These are phyloP conservation scores for Neoarius graeffei DNA, from an alignment of 2,113 vertebrate genomes.

Conservation along the genomic window DNA sequence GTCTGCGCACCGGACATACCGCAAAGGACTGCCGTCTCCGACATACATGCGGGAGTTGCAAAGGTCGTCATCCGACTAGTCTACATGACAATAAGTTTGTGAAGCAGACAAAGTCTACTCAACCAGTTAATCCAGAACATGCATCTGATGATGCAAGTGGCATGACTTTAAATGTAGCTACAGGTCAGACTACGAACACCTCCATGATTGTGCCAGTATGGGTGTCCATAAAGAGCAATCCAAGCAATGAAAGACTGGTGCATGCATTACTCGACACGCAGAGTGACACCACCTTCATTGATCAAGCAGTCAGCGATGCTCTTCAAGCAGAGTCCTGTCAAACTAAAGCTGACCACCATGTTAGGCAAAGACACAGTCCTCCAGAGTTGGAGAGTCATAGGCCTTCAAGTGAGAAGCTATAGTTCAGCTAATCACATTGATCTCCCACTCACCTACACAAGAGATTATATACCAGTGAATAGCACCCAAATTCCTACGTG, in stretches of 20 bases:
- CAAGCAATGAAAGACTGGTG: not conserved
- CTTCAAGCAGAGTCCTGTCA: not conserved
- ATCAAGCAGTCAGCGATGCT: not conserved
- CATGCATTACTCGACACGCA: conserved; percentile 39
- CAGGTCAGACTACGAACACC: not conserved
- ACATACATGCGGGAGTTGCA: no score
- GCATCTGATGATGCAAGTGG: no score
- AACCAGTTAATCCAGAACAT: no score
- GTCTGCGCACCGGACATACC: no score
- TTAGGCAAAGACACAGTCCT: not conserved
- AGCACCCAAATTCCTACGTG: conserved; percentile 11
- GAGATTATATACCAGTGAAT: conserved; percentile 17
- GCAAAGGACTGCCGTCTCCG: no score
- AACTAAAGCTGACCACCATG: not conserved
- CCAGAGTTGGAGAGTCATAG: conserved; percentile 16
- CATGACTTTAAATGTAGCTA: not conserved
- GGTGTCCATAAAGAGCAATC: not conserved
- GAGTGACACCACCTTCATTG: not conserved
- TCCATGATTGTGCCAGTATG: not conserved
- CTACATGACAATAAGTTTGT: no score
- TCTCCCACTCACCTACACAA: not conserved
- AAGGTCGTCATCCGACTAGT: no score
- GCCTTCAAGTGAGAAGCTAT: conserved; percentile 10
- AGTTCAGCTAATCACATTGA: not conserved
- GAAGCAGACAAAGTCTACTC: no score